phyloP scores from a whole-genome alignment of 2,888 invertebrate species.

The Oasisia sp. region DNA sequence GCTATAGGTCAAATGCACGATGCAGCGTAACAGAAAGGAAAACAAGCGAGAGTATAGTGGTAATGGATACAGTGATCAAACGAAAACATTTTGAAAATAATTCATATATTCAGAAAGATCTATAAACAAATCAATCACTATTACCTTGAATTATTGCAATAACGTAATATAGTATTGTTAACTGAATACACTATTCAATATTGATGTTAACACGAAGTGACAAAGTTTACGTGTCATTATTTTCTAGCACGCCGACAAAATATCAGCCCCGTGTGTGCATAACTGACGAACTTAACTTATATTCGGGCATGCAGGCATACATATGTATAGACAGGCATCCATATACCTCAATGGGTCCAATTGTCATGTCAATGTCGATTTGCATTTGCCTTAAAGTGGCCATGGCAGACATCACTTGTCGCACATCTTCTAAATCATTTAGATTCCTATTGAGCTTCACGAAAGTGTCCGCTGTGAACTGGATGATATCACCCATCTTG shows the following conservation, averaged over 20 bases:
- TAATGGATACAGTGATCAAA: neutral
- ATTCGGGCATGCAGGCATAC: neutral
- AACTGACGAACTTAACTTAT: neutral
- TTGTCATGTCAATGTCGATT: slow-evolving; percentile 76
- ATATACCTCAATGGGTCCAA: slow-evolving; percentile 75
- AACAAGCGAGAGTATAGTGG: neutral
- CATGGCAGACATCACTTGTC: slow-evolving; percentile 83
- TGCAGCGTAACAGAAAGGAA: neutral
- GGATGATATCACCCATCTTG: slow-evolving; percentile 77
- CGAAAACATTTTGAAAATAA: neutral
- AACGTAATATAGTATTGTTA: neutral
- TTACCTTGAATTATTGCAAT: neutral
- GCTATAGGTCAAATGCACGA: neutral
- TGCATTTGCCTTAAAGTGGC: slow-evolving; percentile 78
- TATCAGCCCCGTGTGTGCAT: no score
- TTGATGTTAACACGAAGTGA: no score
- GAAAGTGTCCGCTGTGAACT: slow-evolving; percentile 81
- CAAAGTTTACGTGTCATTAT: no score
- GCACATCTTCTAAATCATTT: slow-evolving; percentile 73
- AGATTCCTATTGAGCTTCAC: slow-evolving; percentile 74
- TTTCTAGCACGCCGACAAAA: neutral
- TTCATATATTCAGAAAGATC: neutral
- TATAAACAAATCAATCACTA: neutral
- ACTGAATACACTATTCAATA: neutral
- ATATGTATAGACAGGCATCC: no score